Conservation (phyloP, 2,888 invertebrate species). For the Tetranychus truncatus region DNA sequence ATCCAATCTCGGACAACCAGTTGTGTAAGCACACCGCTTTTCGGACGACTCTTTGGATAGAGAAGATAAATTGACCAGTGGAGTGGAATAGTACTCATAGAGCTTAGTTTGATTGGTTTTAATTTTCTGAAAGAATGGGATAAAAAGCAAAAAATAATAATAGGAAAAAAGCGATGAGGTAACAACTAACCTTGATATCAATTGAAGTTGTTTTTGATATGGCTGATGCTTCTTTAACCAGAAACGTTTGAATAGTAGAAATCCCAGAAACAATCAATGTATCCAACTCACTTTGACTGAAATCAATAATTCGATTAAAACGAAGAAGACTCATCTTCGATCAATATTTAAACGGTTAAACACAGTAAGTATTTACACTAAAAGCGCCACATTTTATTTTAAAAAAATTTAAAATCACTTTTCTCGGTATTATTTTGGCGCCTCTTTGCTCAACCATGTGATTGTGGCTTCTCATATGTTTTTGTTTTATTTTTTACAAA, state of each 20-base stretch:
- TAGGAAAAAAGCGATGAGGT: neutral
- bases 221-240: constrained; percentile 3
- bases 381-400: too few relatives aligned
- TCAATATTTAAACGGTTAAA: neutral
- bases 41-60: neutral
- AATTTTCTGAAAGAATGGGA: neutral
- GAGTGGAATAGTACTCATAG: neutral
- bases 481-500: too few relatives aligned
- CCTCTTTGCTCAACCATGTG: too few relatives aligned
- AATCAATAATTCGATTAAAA: constrained; percentile 5
- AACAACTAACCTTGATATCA: neutral
- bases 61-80: neutral
- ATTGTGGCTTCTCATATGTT: too few relatives aligned
- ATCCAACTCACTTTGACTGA: neutral
- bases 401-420: too few relatives aligned
- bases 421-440: too few relatives aligned
- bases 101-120: neutral
- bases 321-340: constrained; percentile 1
- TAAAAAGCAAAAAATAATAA: neutral
- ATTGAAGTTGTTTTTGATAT: constrained; percentile 7
- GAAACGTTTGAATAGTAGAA: neutral
- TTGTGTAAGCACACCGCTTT: neutral
- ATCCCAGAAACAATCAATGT: neutral
- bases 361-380: too few relatives aligned
- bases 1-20: neutral